These are phyloP conservation scores for Pseudopodoces humilis DNA, from an alignment of 2,113 vertebrate genomes.

Conservation along the genomic window DNA sequence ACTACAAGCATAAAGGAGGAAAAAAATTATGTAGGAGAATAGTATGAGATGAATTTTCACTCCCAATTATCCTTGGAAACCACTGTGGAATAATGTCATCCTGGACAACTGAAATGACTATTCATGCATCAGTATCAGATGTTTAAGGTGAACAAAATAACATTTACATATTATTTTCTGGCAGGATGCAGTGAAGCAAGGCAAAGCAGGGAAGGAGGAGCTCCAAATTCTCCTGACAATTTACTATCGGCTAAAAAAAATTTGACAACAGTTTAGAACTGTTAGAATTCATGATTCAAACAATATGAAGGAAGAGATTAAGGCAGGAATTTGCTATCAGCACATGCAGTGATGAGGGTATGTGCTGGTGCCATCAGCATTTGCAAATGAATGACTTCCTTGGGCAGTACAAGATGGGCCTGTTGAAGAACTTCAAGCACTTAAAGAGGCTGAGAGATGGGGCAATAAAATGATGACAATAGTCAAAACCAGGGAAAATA, in stretches of 20 bases:
- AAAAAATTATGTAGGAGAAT: background rate
- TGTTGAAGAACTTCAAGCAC: background rate
- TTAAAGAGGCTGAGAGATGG: background rate
- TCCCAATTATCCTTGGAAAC: background rate
- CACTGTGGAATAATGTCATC: background rate
- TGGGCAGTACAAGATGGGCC: rapidly evolving
- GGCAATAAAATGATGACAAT: background rate
- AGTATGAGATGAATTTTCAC: background rate
- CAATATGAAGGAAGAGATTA: background rate
- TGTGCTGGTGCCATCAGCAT: background rate
- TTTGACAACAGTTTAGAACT: background rate
- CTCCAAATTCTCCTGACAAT: background rate
- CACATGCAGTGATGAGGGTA: rapidly evolving
- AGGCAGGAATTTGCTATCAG: background rate
- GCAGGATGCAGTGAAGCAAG: background rate
- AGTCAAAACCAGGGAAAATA: background rate
- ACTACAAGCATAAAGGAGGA: background rate
- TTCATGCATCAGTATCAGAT: background rate
- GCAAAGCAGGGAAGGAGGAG: background rate
- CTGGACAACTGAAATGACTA: background rate
- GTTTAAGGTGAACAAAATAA: background rate
- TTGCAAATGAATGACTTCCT: background rate
- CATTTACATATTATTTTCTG: background rate
- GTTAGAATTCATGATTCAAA: background rate
- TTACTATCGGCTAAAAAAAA: rapidly evolving